Evolutionary conservation across 2,888 invertebrate species (phyloP).

Genomic region (Petrolisthes cinctipes): DNA sequence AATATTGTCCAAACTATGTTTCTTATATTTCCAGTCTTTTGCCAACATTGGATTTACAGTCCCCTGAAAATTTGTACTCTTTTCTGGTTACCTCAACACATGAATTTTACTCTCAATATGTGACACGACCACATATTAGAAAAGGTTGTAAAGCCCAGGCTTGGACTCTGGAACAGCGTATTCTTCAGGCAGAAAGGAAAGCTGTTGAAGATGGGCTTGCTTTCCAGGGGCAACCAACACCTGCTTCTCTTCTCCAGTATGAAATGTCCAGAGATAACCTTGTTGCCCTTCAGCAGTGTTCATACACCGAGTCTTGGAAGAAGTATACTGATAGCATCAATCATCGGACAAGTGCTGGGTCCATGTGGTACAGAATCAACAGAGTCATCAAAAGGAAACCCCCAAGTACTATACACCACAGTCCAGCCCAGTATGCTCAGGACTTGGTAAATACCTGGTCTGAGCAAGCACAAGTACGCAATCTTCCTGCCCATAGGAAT

Average conservation of each 20-base stretch:
- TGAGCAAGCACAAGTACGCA: constrained; percentile 1
- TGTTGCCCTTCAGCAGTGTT: constrained; percentile 17
- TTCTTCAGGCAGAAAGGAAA: constrained; percentile 22
- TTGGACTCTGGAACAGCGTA: background rate
- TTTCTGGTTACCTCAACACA: constrained; percentile 7
- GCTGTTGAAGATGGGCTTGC: background rate
- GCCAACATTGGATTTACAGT: background rate
- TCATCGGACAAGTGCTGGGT: background rate
- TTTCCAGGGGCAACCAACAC: constrained; percentile 13
- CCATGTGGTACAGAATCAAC: constrained; percentile 22
- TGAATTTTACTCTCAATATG: constrained; percentile 8
- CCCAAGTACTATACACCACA: constrained; percentile 28
- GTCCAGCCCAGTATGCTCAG: background rate
- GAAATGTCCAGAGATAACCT: constrained; percentile 14
- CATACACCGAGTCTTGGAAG: constrained; percentile 11
- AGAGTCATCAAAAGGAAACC: constrained; percentile 23
- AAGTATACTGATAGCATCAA: constrained; percentile 22
- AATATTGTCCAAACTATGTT: background rate
- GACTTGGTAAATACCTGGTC: constrained; percentile 4
- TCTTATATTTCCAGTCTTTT: background rate
- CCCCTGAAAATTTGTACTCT: background rate
- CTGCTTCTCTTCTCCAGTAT: constrained; percentile 14
- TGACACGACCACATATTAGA: background rate
- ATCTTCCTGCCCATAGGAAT: background rate
- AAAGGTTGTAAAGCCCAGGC: background rate